Evolutionary conservation across 2,888 invertebrate species (phyloP).

Genomic region (Drosophila monieri): DNA sequence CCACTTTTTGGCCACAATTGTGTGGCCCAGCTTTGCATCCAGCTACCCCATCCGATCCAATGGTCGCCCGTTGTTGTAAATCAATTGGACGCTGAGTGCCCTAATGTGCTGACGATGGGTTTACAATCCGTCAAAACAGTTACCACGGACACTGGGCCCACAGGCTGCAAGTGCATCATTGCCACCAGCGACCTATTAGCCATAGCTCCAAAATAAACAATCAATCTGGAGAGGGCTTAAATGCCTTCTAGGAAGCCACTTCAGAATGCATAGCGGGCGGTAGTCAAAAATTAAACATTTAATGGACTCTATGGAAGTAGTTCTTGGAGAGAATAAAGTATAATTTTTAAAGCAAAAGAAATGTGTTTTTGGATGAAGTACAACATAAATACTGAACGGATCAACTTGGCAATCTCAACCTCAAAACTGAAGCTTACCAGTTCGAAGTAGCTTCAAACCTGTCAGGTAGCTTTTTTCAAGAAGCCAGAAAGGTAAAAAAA

Average conservation of each 20-base stretch:
- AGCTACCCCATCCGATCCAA: conserved; percentile 5
- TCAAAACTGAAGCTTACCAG: conserved; percentile 11
- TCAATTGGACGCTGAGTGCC: conserved; percentile 69
- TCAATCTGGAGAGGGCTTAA: conserved; percentile 22
- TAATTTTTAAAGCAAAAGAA: neutral
- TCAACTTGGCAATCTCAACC: conserved; percentile 17
- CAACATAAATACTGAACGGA: neutral
- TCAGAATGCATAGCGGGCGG: conserved; percentile 9
- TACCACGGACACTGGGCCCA: conserved; percentile 33
- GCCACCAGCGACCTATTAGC: conserved; percentile 46
- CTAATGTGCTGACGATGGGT: conserved; percentile 74
- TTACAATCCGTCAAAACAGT: conserved; percentile 78
- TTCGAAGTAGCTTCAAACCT: conserved; percentile 9
- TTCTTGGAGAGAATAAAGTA: neutral
- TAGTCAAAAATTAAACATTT: neutral
- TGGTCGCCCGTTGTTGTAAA: conserved; percentile 42
- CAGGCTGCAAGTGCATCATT: conserved; percentile 26
- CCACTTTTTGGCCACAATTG: conserved; percentile 73
- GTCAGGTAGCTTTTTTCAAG: conserved; percentile 11
- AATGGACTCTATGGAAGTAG: neutral
- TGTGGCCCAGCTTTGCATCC: conserved; percentile 46
- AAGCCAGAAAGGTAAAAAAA: neutral
- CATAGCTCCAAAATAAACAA: conserved; percentile 41
- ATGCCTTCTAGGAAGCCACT: conserved; percentile 18
- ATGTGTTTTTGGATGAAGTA: no score